Conservation (phyloP, 2,888 invertebrate genomes). For the Sclerodermus sp. region DNA sequence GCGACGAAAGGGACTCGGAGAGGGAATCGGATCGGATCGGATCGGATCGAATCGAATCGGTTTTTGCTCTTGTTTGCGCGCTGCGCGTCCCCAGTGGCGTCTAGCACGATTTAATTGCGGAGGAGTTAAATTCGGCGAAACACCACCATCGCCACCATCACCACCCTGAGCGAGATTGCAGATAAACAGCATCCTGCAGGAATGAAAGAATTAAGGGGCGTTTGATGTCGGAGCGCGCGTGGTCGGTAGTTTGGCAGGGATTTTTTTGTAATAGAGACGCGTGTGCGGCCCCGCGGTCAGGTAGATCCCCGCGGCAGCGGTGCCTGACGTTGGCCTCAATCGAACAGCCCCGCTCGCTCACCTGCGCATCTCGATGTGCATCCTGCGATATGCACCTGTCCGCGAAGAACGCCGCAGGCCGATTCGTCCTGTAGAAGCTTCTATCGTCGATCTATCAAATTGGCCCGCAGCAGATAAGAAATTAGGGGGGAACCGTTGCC, state of each 20-base stretch:
- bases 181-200: no score
- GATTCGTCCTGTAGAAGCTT: constrained; percentile 28
- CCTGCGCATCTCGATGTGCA: constrained; percentile 25
- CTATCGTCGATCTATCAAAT: constrained; percentile 48
- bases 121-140: no score
- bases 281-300: constrained; percentile 3
- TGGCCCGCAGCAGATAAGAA: constrained; percentile 34
- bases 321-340: background rate
- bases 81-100: no score
- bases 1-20: no score
- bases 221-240: background rate
- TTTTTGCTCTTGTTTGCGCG: no score
- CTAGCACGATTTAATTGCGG: no score
- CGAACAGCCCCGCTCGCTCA: constrained; percentile 16
- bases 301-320: constrained; percentile 1
- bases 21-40: no score
- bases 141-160: no score
- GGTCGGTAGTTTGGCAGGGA: background rate
- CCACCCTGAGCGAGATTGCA: no score
- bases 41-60: no score
- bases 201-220: no score
- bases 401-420: constrained; percentile 4
- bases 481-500: constrained; percentile 25
- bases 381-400: constrained; percentile 29
- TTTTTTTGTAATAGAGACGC: background rate